Base-by-base conservation (phyloP, 2,113 vertebrate species). In the Brachypodius melanocephalos region DNA sequence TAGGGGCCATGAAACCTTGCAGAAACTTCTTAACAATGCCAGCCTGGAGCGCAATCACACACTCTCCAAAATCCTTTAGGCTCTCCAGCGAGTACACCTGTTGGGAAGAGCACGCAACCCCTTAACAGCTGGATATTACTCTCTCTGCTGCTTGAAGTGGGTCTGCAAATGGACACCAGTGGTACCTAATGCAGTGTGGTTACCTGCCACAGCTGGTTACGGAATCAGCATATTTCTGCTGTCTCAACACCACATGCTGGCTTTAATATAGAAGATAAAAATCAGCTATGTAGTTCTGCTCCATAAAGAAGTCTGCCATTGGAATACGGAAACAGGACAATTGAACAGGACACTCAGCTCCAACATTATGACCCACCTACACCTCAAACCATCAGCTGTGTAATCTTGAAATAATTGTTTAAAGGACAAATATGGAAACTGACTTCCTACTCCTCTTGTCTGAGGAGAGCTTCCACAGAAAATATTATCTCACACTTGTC, bases 1-100 rank as follows among this genome's bases (percentile, higher is more conserved):
- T 99, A 48, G 99, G 99, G 69, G 99, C 99, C 99, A 99, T 99
- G 97, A 99, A 99, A 61, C 99, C 99, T 97, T 99, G 99, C 68
- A 99, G 98, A 96, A 99, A 99, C 97, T 99, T 99, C 96, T 99
- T 99, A 96, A 99, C 98, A 28, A 99, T 98, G 51, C 99, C 98
- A 84, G 98, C 98, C 91, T 99, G 99, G 77, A 99, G 98, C 7
- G 98, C 98, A 95, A 99, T 98, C 95, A 99, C 98, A 84, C 98
- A 98, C 92, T 99, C 99, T 0, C 99, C 99, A 92, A 99, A 99
- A 79, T 99, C 99, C 96, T 98, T 99, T 84, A 99, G 89, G 95
- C 98, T 99, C 90, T 99, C 98, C 81, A 98, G 96, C 1, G 98
- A 97, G 71, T 95, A 97, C n/a, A 99, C 97, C 99, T 99, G 95